Conservation (phyloP, 2,888 invertebrate genomes). For the Dynastes maya region DNA sequence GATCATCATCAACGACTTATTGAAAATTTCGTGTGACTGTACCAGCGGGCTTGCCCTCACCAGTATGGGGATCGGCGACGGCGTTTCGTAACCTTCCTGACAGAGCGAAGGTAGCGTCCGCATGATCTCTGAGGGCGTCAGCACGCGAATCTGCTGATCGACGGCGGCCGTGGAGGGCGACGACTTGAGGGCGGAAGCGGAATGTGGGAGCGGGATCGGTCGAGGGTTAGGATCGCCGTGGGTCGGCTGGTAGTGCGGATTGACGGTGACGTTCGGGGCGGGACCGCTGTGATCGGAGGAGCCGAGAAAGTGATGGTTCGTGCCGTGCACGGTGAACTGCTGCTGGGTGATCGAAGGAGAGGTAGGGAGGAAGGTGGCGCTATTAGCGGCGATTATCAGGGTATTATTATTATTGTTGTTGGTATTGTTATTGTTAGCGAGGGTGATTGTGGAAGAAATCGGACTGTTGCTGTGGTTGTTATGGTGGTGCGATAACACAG, state of each 20-base stretch:
- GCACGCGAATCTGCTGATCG: slow-evolving; percentile 90
- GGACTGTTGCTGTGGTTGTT: slow-evolving; percentile 22
- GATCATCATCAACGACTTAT: slow-evolving; percentile 23
- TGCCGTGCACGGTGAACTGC: slow-evolving; percentile 70
- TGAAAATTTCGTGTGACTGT: slow-evolving; percentile 49
- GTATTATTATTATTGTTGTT: slow-evolving; percentile 21
- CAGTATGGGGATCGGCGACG: slow-evolving; percentile 65
- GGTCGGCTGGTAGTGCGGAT: slow-evolving; percentile 72
- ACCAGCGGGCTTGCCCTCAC: slow-evolving; percentile 55
- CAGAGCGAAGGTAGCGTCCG: slow-evolving; percentile 90
- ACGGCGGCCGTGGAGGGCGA: slow-evolving; percentile 64
- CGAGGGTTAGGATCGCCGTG: slow-evolving; percentile 45
- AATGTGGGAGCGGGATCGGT: slow-evolving; percentile 51
- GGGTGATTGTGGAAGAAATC: slow-evolving; percentile 54
- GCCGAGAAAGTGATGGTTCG: slow-evolving; percentile 64
- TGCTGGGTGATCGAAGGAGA: slow-evolving; percentile 62
- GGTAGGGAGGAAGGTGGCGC: background rate
- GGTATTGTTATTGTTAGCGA: slow-evolving; percentile 42
- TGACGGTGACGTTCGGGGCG: slow-evolving; percentile 80
- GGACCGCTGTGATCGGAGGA: slow-evolving; percentile 74
- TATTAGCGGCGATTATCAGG: background rate
- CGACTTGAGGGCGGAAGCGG: slow-evolving; percentile 7
- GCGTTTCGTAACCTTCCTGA: slow-evolving; percentile 79
- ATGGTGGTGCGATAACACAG: slow-evolving; percentile 17
- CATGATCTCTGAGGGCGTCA: slow-evolving; percentile 93